These are phyloP conservation scores for Sebastolobus alascanus DNA, from an alignment of 2,797 vertebrate species.

Conservation along the genomic window DNA sequence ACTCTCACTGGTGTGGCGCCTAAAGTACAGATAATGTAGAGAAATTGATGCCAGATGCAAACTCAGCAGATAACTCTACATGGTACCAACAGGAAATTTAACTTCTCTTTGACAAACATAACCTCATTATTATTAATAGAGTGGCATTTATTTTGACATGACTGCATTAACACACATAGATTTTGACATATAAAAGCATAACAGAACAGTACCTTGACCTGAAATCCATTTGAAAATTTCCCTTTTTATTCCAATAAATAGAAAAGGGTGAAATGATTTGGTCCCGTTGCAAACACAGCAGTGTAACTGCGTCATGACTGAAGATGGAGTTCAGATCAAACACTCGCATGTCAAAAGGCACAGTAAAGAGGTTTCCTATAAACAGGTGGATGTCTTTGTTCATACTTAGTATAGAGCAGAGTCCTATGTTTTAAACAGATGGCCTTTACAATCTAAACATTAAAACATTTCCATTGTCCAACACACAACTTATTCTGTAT, in stretches of 20 bases:
- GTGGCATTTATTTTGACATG: constrained; percentile 69
- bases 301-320: constrained; percentile 6
- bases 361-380: constrained; percentile 32
- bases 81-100: not conserved
- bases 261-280: constrained; percentile 61
- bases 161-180: constrained; percentile 36
- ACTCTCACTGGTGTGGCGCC: not conserved
- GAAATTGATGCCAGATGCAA: not conserved
- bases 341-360: constrained; percentile 57
- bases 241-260: constrained; percentile 55
- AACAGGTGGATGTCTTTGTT: constrained; percentile 1
- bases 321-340: constrained; percentile 35
- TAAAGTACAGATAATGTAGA: not conserved
- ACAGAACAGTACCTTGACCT: constrained; percentile 34
- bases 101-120: not conserved
- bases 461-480: constrained; percentile 9
- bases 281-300: constrained; percentile 63
- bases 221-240: constrained; percentile 30
- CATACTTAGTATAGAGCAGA: not conserved
- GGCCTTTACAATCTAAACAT: not conserved
- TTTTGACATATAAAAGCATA: constrained; percentile 57
- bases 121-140: constrained; percentile 31
- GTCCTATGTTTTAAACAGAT: constrained; percentile 2
- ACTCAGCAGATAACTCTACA: not conserved
- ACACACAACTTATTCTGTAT: not conserved